Conservation (phyloP, 92 coral and sea anemone species). For the Parazoanthus atlanticus region DNA sequence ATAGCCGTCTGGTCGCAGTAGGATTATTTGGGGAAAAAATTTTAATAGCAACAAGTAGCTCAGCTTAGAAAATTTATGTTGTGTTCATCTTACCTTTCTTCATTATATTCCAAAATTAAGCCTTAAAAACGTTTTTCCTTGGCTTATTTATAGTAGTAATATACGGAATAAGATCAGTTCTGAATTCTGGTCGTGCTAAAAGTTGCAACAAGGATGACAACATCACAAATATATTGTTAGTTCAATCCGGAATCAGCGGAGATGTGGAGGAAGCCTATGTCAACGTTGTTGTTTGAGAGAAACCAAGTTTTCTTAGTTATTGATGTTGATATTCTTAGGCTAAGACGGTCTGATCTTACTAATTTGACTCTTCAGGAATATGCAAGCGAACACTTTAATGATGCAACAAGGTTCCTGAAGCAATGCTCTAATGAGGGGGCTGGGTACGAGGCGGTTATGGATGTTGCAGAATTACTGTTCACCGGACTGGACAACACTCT, state of each 20-base stretch:
- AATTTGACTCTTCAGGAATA: neutral
- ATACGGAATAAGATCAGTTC: neutral
- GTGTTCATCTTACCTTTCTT: neutral
- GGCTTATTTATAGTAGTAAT: neutral
- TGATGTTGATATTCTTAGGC: neutral
- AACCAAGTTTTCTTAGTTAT: too few species aligned
- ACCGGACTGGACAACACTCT: neutral
- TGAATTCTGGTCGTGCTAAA: neutral
- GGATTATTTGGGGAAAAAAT: neutral
- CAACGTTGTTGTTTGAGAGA: too few species aligned
- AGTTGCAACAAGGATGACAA: neutral
- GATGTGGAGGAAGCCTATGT: too few species aligned
- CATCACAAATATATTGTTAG: neutral
- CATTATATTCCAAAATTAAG: too few species aligned
- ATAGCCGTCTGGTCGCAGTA: neutral
- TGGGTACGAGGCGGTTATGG: neutral
- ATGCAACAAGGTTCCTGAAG: constrained; percentile 1
- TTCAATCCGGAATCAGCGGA: too few species aligned
- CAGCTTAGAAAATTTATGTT: neutral
- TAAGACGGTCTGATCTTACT: neutral
- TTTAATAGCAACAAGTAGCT: neutral
- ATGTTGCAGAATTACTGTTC: constrained; percentile 2
- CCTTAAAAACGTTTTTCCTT: too few species aligned
- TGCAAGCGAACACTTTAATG: neutral
- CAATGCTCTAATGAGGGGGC: neutral